Conservation (phyloP, 2,888 invertebrate genomes). For the Mimachlamys varia region DNA sequence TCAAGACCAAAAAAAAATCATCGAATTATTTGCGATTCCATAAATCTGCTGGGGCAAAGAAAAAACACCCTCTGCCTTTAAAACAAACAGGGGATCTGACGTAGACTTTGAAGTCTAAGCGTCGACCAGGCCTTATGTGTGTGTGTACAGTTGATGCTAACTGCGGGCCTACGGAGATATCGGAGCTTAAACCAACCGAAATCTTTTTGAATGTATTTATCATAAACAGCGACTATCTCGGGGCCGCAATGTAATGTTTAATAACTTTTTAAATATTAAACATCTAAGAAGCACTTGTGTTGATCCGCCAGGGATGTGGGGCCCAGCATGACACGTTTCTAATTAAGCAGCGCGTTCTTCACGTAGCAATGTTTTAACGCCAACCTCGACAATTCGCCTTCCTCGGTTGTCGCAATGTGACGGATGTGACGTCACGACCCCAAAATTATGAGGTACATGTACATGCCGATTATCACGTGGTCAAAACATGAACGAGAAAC, state of each 20-base stretch:
- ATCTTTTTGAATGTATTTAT: not conserved
- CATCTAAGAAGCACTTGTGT: slow-evolving; percentile 28
- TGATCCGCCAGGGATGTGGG: slow-evolving; percentile 3
- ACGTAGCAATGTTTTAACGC: not conserved
- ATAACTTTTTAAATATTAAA: slow-evolving; percentile 29
- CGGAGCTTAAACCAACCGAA: not conserved
- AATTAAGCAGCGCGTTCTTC: not conserved
- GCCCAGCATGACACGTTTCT: not conserved
- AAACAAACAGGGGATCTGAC: not conserved
- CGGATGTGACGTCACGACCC: not conserved
- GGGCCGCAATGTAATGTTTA: not conserved
- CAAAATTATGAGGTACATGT: not conserved
- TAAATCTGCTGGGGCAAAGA: not conserved
- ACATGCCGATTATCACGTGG: not conserved
- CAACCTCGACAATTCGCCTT: not conserved
- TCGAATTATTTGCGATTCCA: not conserved
- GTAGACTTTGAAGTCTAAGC: not conserved
- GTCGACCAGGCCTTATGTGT: not conserved
- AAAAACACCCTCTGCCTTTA: not conserved
- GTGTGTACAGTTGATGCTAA: not conserved
- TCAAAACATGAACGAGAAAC: not conserved
- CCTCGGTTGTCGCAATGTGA: not conserved
- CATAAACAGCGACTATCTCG: not conserved
- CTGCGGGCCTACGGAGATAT: not conserved
- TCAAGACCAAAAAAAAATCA: not conserved